These are phyloP conservation scores for Enteromius mattozi DNA, from an alignment of 2,797 vertebrate genomes.

Conservation along the genomic window DNA sequence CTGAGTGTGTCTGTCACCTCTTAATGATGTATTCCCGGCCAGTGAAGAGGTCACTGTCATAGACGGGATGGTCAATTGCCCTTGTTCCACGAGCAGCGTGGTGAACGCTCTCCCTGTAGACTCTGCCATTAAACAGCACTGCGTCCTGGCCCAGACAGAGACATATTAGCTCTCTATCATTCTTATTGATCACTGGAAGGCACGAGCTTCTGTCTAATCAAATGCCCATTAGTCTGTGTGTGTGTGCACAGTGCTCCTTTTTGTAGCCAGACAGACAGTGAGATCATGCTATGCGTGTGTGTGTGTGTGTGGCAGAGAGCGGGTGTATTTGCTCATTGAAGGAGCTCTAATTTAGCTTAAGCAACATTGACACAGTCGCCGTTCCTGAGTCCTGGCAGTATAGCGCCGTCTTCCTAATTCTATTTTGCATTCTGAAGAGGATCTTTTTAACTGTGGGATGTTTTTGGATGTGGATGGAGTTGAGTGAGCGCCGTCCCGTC, in stretches of 20 bases:
- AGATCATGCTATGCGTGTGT: conserved; percentile 30
- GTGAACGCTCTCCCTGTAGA: conserved; percentile 76
- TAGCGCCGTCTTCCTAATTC: neutral
- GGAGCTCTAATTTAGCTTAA: conserved; percentile 37
- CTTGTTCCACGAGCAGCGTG: conserved; percentile 72
- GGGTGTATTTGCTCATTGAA: conserved; percentile 27
- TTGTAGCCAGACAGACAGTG: conserved; percentile 39
- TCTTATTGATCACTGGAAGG: conserved; percentile 76
- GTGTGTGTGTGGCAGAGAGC: neutral
- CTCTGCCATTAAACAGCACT: conserved; percentile 78
- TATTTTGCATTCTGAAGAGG: conserved; percentile 33
- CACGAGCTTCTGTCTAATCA: conserved; percentile 51
- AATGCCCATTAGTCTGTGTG: conserved; percentile 50
- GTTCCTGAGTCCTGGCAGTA: conserved; percentile 18
- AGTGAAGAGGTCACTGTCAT: conserved; percentile 77
- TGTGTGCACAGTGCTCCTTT: conserved; percentile 27
- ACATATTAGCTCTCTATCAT: conserved; percentile 83
- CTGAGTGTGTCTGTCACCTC: conserved; percentile 65
- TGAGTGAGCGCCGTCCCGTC: neutral
- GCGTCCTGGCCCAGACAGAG: conserved; percentile 74
- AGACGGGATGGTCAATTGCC: conserved; percentile 80
- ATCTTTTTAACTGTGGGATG: conserved; percentile 36
- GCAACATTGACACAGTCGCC: conserved; percentile 40
- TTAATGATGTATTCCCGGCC: conserved; percentile 78
- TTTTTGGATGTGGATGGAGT: conserved; percentile 32